A percentile compares a stretch with the other conserved stretches of the same genome.
Conservation (phyloP, 2,113 vertebrate genomes). For the Rhabdomys dilectus region DNA sequence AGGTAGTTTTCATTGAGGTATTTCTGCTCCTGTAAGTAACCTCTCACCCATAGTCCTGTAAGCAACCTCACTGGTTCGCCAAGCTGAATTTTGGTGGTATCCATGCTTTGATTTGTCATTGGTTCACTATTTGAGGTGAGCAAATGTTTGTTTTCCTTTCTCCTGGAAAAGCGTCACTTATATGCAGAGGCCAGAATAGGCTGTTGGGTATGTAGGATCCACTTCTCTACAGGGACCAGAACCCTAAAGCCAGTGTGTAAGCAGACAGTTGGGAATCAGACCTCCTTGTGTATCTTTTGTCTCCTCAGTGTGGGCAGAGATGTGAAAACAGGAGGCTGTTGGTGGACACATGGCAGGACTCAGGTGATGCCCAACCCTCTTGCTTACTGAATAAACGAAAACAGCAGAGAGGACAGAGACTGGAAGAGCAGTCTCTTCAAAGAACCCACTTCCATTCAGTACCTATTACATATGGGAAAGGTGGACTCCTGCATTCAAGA, state of each 20-base stretch:
- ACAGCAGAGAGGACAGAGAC: neutral
- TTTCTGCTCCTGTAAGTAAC: neutral
- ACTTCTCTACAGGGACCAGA: neutral
- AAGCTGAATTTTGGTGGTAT: neutral
- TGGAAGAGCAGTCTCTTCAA: fast-evolving
- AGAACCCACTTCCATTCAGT: neutral
- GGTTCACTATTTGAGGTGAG: neutral
- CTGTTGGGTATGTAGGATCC: no score
- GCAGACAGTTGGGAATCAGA: neutral
- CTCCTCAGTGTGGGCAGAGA: neutral
- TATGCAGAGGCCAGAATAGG: neutral
- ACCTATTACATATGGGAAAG: neutral
- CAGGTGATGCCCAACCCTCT: neutral
- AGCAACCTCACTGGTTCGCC: no score
- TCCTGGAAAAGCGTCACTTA: neutral
- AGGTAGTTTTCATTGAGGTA: neutral
- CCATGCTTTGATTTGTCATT: neutral
- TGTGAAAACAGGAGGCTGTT: neutral
- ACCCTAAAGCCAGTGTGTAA: neutral
- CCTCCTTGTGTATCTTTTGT: neutral
- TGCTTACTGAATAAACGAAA: neutral
- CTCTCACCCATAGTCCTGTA: neutral
- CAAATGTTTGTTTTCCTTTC: neutral
- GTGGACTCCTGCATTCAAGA: neutral
- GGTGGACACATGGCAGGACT: neutral